Percentiles rank a stretch among this genome's conserved stretches.
These are phyloP conservation scores for Ianthella basta DNA, from an alignment of 37 sponge, comb jelly and placozoan genomes.

Conservation along the genomic window DNA sequence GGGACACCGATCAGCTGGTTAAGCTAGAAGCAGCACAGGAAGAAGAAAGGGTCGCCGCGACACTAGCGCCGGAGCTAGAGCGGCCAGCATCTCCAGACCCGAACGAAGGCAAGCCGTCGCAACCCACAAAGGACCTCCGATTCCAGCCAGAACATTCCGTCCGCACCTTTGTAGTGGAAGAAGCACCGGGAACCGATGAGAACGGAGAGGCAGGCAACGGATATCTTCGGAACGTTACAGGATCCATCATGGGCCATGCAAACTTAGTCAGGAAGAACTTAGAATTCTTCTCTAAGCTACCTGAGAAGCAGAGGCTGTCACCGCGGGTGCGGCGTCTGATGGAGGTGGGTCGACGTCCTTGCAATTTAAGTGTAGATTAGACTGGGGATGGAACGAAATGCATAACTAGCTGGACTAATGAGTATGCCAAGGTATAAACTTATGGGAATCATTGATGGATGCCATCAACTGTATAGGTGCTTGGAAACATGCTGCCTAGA, in stretches of 20 bases:
- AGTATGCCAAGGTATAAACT: background rate
- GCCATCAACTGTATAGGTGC: too few species aligned
- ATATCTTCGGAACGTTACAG: constrained; percentile 9
- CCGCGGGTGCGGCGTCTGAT: constrained; percentile 31
- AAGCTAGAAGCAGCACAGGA: too few species aligned
- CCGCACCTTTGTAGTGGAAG: too few species aligned
- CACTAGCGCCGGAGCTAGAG: too few species aligned
- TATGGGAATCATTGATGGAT: too few species aligned
- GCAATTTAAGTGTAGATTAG: background rate
- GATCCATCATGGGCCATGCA: constrained; percentile 44
- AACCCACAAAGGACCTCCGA: too few species aligned
- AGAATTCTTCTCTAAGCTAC: constrained; percentile 15
- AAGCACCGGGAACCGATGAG: too few species aligned
- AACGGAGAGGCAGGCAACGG: background rate
- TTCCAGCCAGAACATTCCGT: too few species aligned
- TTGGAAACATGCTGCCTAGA: background rate
- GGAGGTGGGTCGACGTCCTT: constrained; percentile 30
- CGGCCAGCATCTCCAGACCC: too few species aligned
- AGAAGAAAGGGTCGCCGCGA: too few species aligned
- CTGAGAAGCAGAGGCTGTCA: background rate
- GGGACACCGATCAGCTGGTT: too few species aligned
- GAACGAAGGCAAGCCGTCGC: too few species aligned
- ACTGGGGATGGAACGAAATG: background rate
- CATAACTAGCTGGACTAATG: background rate
- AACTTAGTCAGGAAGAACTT: constrained; percentile 39